Conservation (phyloP, 2,797 vertebrate species). For the Ciconia nigra region DNA sequence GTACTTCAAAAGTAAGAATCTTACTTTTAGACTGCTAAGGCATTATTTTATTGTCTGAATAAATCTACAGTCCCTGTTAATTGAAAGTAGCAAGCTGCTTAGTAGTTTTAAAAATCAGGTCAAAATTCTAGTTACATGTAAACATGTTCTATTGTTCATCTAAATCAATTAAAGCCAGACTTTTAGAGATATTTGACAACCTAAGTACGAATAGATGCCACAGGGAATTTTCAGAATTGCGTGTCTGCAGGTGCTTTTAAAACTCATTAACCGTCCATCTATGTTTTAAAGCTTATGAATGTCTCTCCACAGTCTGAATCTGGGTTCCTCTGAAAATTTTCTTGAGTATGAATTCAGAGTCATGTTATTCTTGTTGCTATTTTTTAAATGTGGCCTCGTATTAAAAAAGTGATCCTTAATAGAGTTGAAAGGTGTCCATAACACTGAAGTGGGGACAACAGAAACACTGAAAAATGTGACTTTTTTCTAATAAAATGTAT, state of each 20-base stretch:
- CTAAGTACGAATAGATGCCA: background rate
- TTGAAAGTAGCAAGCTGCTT: background rate
- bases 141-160: background rate
- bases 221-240: fast-evolving
- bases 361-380: background rate
- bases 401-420: background rate
- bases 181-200: background rate
- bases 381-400: background rate
- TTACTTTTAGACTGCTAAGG: background rate
- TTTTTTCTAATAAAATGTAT: background rate
- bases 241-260: background rate
- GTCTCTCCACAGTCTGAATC: background rate
- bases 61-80: background rate
- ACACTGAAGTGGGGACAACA: background rate
- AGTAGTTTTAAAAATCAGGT: background rate
- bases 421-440: background rate
- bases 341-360: background rate
- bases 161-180: background rate
- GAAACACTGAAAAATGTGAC: background rate
- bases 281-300: background rate
- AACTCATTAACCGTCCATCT: background rate
- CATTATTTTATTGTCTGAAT: background rate
- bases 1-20: background rate
- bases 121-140: background rate
- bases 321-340: background rate